Conservation (phyloP, 2,113 vertebrate genomes). For the Marcusenius ussheri region DNA sequence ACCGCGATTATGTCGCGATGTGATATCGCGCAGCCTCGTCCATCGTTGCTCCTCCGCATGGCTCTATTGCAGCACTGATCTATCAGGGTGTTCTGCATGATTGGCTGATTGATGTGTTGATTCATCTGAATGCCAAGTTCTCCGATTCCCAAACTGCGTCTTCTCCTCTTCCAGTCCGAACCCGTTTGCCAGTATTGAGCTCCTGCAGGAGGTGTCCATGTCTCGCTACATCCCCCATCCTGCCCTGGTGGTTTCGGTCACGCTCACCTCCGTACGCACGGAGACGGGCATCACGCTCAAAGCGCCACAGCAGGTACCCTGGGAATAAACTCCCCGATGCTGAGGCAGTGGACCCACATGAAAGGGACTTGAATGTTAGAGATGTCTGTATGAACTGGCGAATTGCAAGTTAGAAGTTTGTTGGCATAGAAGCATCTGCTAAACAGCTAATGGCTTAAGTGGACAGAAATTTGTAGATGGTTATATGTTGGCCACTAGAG, state of each 20-base stretch:
- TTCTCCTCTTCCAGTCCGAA: conserved; percentile 59
- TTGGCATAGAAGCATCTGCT: background rate
- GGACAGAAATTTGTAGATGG: background rate
- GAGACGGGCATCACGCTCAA: conserved; percentile 94
- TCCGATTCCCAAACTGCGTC: background rate
- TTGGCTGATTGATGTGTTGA: background rate
- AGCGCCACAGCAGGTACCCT: conserved; percentile 87
- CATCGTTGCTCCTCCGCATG: background rate
- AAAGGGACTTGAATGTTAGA: background rate
- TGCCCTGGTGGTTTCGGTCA: conserved; percentile 90
- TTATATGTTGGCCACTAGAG: background rate
- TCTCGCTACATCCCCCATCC: conserved; percentile 97
- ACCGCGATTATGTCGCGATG: background rate
- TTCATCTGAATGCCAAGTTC: background rate
- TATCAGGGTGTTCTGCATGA: background rate
- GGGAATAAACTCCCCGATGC: background rate
- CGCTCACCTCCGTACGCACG: conserved; percentile 89
- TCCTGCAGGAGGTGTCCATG: conserved; percentile 97
- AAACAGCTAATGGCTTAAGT: background rate
- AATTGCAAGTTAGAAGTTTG: background rate
- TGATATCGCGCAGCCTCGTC: background rate
- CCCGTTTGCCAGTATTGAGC: conserved; percentile 74
- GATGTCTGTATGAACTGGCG: background rate
- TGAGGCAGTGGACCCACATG: background rate
- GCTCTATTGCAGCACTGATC: background rate